Base-by-base conservation (phyloP, 2,888 invertebrate genomes). In the Siphlonurus alternatus region DNA sequence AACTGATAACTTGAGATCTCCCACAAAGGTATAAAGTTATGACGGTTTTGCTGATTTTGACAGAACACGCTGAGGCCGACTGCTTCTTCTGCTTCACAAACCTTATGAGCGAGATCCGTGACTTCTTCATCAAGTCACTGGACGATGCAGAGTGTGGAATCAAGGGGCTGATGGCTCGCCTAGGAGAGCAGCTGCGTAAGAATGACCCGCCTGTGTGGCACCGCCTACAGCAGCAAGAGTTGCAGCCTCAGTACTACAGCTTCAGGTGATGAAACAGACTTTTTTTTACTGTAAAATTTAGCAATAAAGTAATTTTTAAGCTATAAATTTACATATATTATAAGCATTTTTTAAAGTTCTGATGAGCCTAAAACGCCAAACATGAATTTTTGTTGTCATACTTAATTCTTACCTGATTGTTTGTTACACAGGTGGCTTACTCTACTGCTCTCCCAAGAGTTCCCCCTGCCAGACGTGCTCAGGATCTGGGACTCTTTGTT, bases 1-100 rank as follows among this genome's bases (percentile, higher is more conserved):
- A n/a, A n/a, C n/a, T n/a, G n/a, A n/a, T n/a, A n/a, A n/a, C n/a
- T n/a, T n/a, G n/a, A n/a, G n/a, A n/a, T n/a, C n/a, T n/a, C n/a
- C n/a, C n/a, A n/a, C n/a, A n/a, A n/a, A n/a, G n/a, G n/a, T n/a
- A n/a, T n/a, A n/a, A n/a, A n/a, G n/a, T n/a, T n/a, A n/a, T n/a
- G n/a, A n/a, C n/a, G n/a, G n/a, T n/a, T n/a, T n/a, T n/a, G n/a
- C n/a, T n/a, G n/a, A n/a, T n/a, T n/a, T n/a, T n/a, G n/a, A 51
- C 76, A 90, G 95, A 88, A 72, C 80, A 89, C 75, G 98, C 98
- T 0, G 99, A 99, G 75, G 92, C 97, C 0, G 99, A 99, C 74
- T 89, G 94, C 67, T 99, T 99, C 76, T 98, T 95, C 77, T 95
- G 97, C 73, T 99, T 99, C 75, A 99, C 97, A 2, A 94, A 94